Conservation (phyloP, 2,888 invertebrate species). For the Callosobruchus maculatus region DNA sequence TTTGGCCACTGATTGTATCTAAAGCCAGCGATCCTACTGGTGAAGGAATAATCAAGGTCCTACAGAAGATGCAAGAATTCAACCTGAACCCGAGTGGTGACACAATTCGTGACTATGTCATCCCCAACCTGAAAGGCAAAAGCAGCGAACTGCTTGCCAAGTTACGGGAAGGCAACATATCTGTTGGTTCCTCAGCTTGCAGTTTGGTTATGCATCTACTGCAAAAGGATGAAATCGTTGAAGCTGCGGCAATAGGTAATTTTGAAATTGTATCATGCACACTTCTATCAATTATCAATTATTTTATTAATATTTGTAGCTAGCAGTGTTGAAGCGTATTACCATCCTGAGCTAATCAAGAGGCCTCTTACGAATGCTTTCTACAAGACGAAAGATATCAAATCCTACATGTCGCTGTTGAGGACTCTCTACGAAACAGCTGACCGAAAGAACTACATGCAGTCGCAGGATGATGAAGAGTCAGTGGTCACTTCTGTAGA, state of each 20-base stretch:
- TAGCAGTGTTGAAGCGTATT: constrained; percentile 57
- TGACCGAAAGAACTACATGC: constrained; percentile 30
- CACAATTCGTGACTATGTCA: constrained; percentile 71
- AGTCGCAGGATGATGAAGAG: constrained; percentile 22
- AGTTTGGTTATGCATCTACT: constrained; percentile 61
- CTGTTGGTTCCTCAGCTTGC: constrained; percentile 54
- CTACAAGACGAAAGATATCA: constrained; percentile 58
- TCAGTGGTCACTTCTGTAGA: constrained; percentile 25
- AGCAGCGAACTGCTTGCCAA: constrained; percentile 59
- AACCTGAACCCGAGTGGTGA: constrained; percentile 58
- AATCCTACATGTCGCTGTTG: constrained; percentile 61
- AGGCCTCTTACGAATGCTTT: constrained; percentile 59
- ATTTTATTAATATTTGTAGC: no score
- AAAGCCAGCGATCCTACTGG: constrained; percentile 58
- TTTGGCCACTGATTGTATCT: constrained; percentile 77
- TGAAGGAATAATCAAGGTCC: constrained; percentile 57
- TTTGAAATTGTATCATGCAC: no score
- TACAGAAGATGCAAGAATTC: constrained; percentile 64
- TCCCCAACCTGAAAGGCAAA: constrained; percentile 63
- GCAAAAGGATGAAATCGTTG: constrained; percentile 53
- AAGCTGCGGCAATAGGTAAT: constrained; percentile 54
- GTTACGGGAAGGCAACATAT: constrained; percentile 61
- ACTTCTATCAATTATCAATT: no score
- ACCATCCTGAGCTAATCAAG: constrained; percentile 54
- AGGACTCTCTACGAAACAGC: constrained; percentile 53